Conservation (phyloP, 2,888 invertebrate species). For the Phasia obesa region DNA sequence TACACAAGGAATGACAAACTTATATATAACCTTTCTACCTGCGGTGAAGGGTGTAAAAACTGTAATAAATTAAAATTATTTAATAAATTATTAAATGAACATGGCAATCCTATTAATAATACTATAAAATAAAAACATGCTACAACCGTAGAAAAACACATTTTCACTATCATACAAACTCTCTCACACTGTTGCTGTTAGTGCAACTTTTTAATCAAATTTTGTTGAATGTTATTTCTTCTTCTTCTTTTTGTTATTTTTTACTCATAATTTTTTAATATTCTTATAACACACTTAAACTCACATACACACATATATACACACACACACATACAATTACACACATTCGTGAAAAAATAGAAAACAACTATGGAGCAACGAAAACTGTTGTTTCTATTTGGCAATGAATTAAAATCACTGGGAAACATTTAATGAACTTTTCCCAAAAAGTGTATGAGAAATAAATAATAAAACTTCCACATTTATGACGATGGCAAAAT, state of each 20-base stretch:
- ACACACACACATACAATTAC: constrained; percentile 4
- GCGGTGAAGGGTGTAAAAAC: too few species aligned
- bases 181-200: constrained; percentile 17
- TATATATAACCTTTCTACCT: too few species aligned
- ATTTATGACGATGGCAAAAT: constrained; percentile 47
- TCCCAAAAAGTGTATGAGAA: constrained; percentile 46
- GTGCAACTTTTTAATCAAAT: constrained; percentile 69
- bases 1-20: too few species aligned
- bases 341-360: not conserved
- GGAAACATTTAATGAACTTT: constrained; percentile 69
- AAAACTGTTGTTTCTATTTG: constrained; percentile 49
- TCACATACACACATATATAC: not conserved
- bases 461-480: constrained; percentile 47
- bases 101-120: constrained; percentile 13
- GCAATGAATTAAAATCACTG: constrained; percentile 67
- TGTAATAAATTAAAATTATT: too few species aligned
- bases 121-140: not conserved
- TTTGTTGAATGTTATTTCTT: constrained; percentile 59
- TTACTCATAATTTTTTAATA: constrained; percentile 66
- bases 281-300: too few species aligned
- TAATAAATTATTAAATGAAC: not conserved
- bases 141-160: constrained; percentile 8
- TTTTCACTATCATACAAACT: not conserved
- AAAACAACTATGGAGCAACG: constrained; percentile 11
- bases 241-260: constrained; percentile 20